phyloP scores from a whole-genome alignment of 92 coral and sea anemone species.

The Paramuricea clavata region DNA sequence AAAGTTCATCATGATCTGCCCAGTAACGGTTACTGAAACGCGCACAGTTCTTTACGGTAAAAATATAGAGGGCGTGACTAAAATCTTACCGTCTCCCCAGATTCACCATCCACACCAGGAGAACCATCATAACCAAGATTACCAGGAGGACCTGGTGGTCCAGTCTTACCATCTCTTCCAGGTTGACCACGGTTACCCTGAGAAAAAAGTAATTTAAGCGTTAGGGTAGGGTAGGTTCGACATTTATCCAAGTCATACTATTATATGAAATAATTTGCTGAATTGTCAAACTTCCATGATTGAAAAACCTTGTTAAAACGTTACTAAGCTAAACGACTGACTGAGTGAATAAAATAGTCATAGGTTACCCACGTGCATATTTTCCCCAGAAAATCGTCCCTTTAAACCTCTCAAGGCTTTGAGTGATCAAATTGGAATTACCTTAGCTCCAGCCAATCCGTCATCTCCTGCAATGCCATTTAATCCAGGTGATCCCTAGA shows the following conservation, averaged over 20 bases:
- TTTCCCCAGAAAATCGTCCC: no score
- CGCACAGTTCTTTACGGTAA: no score
- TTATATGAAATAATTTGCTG: no score
- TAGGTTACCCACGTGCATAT: no score
- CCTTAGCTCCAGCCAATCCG: constrained; percentile 27
- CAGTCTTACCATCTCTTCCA: constrained; percentile 31
- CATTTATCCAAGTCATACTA: no score
- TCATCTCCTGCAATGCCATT: constrained; percentile 2
- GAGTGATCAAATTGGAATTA: not conserved
- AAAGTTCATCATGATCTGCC: no score
- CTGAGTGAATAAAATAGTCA: no score
- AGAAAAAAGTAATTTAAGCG: not conserved
- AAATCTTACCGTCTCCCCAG: constrained; percentile 3
- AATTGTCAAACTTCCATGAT: no score
- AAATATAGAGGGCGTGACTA: not conserved
- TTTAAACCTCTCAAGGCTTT: no score
- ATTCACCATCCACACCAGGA: not conserved
- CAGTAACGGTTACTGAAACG: no score
- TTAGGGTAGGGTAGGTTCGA: not conserved
- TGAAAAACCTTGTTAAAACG: no score
- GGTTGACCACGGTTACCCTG: constrained; percentile 37
- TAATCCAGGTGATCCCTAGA: constrained; percentile 31
- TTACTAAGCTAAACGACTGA: no score
- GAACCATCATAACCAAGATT: constrained; percentile 10
- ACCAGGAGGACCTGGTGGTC: constrained; percentile 39